Evolutionary conservation across 1,140 invertebrate genomes (phyloP).

Genomic region (Stenopsyche tienmushanensis): DNA sequence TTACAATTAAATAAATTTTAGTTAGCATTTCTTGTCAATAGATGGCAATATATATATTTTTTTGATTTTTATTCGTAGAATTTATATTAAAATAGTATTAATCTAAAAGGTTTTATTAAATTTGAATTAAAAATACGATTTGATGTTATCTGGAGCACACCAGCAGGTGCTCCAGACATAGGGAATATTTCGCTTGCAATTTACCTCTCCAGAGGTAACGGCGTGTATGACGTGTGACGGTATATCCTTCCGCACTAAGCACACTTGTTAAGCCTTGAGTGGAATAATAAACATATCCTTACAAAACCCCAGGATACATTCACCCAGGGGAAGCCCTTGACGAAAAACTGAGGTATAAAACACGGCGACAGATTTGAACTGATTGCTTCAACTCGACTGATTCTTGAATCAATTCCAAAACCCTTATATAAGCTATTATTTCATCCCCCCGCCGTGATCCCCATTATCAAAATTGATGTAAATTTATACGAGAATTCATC

Average conservation of each 20-base stretch:
- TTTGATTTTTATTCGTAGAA: too few species aligned
- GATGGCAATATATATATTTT: too few species aligned
- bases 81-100: too few species aligned
- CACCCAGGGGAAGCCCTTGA: not conserved
- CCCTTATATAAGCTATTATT: not conserved
- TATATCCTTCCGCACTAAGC: not conserved
- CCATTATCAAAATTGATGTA: not conserved
- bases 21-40: too few species aligned
- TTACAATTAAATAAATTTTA: too few species aligned
- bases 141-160: too few species aligned
- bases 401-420: not conserved
- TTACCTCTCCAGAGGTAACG: not conserved
- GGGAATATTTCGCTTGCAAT: not conserved
- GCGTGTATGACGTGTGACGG: not conserved
- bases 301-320: not conserved
- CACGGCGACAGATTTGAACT: too few species aligned
- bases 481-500: too few species aligned
- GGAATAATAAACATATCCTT: slow-evolving; percentile 11
- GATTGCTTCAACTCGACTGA: not conserved
- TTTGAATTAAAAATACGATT: too few species aligned
- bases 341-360: not conserved
- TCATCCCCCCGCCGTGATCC: not conserved
- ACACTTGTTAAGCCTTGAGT: slow-evolving; percentile 7
- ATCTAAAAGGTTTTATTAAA: too few species aligned
- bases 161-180: not conserved